Evolutionary conservation across 2,888 invertebrate species (phyloP).

Genomic region (Chalcosyrphus nemorum): DNA sequence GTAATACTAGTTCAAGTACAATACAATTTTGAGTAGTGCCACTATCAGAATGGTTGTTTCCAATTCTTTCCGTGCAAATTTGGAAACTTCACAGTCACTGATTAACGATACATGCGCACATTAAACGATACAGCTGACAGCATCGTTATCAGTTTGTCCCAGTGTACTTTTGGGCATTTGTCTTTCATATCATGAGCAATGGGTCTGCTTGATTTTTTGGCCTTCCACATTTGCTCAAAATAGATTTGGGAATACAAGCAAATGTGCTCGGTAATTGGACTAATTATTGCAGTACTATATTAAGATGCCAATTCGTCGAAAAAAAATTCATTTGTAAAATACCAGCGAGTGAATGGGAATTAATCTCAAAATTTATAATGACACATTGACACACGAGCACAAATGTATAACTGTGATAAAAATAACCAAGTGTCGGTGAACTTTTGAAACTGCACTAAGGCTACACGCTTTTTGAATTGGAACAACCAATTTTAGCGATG

Average conservation of each 20-base stretch:
- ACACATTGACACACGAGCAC: background rate
- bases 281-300: background rate
- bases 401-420: background rate
- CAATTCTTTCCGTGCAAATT: no score
- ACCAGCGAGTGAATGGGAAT: background rate
- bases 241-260: background rate
- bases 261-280: background rate
- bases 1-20: no score
- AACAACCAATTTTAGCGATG: no score
- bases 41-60: no score
- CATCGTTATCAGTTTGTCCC: no score
- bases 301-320: background rate
- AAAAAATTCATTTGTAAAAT: background rate
- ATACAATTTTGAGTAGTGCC: no score
- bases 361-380: background rate
- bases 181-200: background rate
- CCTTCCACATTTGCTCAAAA: background rate
- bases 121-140: no score
- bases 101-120: no score
- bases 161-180: background rate
- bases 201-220: background rate
- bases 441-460: background rate
- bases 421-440: background rate
- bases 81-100: no score
- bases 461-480: background rate